Evolutionary conservation across 2,113 vertebrate genomes (phyloP).

Genomic region (Larimichthys polyactis): DNA sequence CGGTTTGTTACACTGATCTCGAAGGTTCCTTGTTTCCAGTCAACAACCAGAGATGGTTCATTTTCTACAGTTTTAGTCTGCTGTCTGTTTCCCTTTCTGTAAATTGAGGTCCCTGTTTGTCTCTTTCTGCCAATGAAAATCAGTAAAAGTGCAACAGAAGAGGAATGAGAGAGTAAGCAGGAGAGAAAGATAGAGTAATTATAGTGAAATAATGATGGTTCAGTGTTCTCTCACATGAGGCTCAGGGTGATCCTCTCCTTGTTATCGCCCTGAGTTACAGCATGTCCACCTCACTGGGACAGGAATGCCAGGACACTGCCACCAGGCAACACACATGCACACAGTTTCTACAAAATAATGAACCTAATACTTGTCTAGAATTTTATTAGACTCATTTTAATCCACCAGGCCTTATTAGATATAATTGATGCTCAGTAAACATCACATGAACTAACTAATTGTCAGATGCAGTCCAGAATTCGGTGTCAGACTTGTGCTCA

Average conservation of each 20-base stretch:
- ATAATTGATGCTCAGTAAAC: conserved; percentile 11
- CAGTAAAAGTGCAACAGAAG: not conserved
- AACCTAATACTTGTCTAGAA: conserved; percentile 8
- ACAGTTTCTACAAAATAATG: conserved; percentile 16
- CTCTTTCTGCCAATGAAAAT: conserved; percentile 9
- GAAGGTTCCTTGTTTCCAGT: conserved; percentile 13
- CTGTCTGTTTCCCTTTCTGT: not conserved
- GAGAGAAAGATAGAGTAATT: conserved; percentile 41
- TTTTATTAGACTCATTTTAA: conserved; percentile 24
- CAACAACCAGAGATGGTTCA: conserved; percentile 15
- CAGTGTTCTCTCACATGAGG: conserved; percentile 3
- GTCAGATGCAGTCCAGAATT: not conserved
- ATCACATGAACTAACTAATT: conserved; percentile 4
- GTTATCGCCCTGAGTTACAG: conserved; percentile 38
- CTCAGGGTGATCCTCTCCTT: conserved; percentile 20
- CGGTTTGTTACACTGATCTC: conserved; percentile 26
- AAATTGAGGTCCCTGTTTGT: not conserved
- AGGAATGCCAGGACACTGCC: conserved; percentile 1
- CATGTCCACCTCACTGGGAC: conserved; percentile 7
- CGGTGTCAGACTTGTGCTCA: not conserved
- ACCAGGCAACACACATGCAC: not conserved
- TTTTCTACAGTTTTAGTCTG: not conserved
- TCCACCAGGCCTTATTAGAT: not conserved
- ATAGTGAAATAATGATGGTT: conserved; percentile 53
- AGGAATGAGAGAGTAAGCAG: conserved; percentile 1